phyloP scores from a whole-genome alignment of 2,113 vertebrate species.

The Mobula hypostoma region DNA sequence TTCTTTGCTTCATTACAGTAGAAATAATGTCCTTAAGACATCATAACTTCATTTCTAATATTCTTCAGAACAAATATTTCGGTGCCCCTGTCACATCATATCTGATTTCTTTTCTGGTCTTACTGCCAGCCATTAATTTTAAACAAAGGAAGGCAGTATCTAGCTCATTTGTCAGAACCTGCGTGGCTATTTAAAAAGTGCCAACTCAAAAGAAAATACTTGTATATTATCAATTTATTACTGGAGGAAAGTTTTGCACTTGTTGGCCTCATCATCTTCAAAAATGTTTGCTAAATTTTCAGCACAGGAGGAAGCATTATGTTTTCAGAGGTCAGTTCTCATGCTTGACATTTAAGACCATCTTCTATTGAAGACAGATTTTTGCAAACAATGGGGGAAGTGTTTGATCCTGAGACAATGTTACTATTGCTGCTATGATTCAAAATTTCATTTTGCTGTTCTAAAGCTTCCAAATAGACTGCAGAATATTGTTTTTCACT shows the following conservation, averaged over 20 bases:
- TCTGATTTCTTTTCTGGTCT: neutral
- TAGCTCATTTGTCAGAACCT: neutral
- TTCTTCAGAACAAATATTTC: neutral
- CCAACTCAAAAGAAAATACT: neutral
- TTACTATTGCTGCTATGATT: conserved; percentile 10
- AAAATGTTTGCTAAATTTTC: conserved; percentile 12
- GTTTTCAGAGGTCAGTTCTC: conserved; percentile 8
- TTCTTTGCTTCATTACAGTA: neutral
- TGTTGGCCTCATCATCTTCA: conserved; percentile 16
- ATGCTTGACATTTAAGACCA: conserved; percentile 31
- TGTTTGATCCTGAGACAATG: conserved; percentile 18
- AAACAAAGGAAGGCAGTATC: conserved; percentile 2
- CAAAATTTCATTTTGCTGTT: neutral
- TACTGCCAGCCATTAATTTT: neutral
- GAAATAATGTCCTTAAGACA: neutral
- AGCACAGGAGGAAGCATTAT: conserved; percentile 10
- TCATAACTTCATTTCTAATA: neutral
- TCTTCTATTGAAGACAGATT: conserved; percentile 17
- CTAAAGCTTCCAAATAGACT: neutral
- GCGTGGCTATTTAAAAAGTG: neutral
- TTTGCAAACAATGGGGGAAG: neutral
- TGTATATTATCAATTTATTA: neutral
- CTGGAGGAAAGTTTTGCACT: neutral
- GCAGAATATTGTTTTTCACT: neutral
- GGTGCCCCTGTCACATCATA: neutral